Percentiles rank a stretch among this genome's conserved stretches.
Evolutionary conservation across 2,113 vertebrate species (phyloP).

Genomic region (Psophia crepitans): DNA sequence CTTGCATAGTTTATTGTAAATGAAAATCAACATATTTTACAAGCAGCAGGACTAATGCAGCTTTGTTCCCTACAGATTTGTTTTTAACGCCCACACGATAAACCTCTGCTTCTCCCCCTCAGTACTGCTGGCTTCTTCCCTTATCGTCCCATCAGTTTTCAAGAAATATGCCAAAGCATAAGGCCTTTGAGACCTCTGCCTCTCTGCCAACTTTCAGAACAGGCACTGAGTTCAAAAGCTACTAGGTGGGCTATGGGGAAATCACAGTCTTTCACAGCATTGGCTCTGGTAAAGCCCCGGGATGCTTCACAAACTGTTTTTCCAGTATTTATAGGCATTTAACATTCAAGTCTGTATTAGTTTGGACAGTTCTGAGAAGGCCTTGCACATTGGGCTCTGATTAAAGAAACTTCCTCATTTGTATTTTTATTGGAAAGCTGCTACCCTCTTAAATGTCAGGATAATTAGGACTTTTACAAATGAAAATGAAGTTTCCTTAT

Average conservation of each 20-base stretch:
- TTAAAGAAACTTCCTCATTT: background rate
- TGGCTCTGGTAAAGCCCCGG: background rate
- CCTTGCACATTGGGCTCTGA: background rate
- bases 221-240: background rate
- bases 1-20: background rate
- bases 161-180: background rate
- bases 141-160: background rate
- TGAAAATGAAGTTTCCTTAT: background rate
- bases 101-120: background rate
- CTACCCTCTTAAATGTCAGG: background rate
- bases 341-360: background rate
- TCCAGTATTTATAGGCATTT: background rate
- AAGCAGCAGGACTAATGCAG: background rate
- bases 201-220: background rate
- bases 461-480: background rate
- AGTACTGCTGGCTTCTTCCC: background rate
- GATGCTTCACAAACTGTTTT: background rate
- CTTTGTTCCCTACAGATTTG: background rate
- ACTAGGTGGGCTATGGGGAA: background rate
- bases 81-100: background rate
- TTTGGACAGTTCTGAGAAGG: background rate
- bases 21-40: background rate
- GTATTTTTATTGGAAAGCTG: constrained; percentile 12
- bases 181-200: background rate
- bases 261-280: background rate